A percentile compares a stretch with the other conserved stretches of the same genome.
phyloP scores from a whole-genome alignment of 64 coral and sea anemone species.

The Dendronephthya gigantea region DNA sequence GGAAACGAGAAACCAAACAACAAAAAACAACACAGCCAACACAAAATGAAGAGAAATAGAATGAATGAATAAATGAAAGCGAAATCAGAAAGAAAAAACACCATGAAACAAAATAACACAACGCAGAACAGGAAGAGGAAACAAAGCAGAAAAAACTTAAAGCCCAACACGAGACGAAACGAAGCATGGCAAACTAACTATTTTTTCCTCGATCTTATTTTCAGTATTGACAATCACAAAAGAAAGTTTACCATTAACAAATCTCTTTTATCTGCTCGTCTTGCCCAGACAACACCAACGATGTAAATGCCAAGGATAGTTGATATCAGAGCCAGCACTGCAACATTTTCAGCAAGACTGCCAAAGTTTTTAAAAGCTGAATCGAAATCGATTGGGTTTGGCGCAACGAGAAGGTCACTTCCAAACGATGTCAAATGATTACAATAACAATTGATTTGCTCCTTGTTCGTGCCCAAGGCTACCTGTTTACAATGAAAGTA shows the following conservation, averaged over 20 bases:
- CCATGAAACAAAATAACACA: no score
- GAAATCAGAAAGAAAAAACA: no score
- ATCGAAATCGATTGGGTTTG: slow-evolving; percentile 48
- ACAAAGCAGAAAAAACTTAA: no score
- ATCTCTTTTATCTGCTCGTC: slow-evolving; percentile 32
- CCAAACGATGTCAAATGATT: slow-evolving; percentile 50
- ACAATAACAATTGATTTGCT: not conserved
- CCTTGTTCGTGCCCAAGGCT: not conserved
- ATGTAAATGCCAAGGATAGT: not conserved
- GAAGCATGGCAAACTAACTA: no score
- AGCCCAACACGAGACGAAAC: no score
- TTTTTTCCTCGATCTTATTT: not conserved
- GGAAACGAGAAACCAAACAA: no score
- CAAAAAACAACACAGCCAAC: no score
- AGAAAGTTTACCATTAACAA: not conserved
- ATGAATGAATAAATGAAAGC: no score
- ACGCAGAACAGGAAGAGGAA: no score
- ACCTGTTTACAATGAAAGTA: not conserved
- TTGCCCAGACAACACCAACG: slow-evolving; percentile 34
- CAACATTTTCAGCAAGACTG: slow-evolving; percentile 4
- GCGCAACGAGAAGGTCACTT: slow-evolving; percentile 33
- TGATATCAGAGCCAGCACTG: no score
- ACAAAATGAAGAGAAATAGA: no score
- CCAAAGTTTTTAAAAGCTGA: slow-evolving; percentile 24
- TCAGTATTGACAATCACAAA: not conserved